phyloP scores from a whole-genome alignment of 2,797 vertebrate genomes.

The Poeciliopsis infans region DNA sequence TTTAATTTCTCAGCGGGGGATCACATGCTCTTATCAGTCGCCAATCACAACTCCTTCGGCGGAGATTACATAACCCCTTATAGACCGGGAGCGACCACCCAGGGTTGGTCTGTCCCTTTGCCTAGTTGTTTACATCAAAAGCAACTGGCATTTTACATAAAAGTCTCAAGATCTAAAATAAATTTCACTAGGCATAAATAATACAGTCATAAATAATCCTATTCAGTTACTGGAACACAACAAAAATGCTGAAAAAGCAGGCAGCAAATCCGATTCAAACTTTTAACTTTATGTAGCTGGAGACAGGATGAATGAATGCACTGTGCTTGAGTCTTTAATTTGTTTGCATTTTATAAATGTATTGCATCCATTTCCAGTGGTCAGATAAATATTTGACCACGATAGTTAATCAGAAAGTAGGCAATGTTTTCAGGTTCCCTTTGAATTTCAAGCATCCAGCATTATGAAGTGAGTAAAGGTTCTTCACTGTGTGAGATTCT shows the following conservation, averaged over 20 bases:
- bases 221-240: constrained; percentile 5
- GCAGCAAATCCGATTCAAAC: background rate
- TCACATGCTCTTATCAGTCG: constrained; percentile 73
- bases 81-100: constrained; percentile 62
- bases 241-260: background rate
- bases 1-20: constrained; percentile 68
- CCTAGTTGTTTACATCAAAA: constrained; percentile 48
- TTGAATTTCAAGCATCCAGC: background rate
- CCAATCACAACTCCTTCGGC: constrained; percentile 68
- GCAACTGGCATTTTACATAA: constrained; percentile 42
- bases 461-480: background rate
- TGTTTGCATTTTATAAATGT: background rate
- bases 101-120: constrained; percentile 31
- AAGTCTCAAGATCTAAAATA: constrained; percentile 9
- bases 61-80: constrained; percentile 63
- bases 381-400: background rate
- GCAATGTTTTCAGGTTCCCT: background rate
- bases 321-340: background rate
- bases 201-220: constrained; percentile 12
- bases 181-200: background rate
- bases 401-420: background rate
- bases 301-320: background rate
- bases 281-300: background rate
- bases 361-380: background rate
- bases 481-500: background rate